Evolutionary conservation across 2,888 invertebrate genomes (phyloP).

Genomic region (Drosophila maculinotata): DNA sequence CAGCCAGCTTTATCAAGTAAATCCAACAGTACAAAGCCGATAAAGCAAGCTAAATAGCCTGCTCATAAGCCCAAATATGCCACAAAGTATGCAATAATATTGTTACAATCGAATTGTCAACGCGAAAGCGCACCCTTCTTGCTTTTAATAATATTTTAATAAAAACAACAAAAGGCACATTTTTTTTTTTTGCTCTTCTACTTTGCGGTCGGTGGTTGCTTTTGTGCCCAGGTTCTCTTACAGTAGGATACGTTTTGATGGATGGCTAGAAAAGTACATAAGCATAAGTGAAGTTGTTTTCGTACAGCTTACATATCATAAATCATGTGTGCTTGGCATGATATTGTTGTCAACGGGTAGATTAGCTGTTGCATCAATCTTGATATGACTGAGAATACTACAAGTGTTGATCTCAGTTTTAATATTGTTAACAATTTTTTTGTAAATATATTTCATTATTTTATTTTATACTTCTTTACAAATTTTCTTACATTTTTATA

Average conservation of each 20-base stretch:
- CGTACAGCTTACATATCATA: constrained; percentile 55
- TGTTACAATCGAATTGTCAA: constrained; percentile 66
- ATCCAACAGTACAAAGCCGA: constrained; percentile 57
- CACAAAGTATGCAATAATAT: constrained; percentile 64
- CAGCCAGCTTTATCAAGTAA: constrained; percentile 62
- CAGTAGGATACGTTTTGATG: constrained; percentile 60
- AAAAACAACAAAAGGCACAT: constrained; percentile 52
- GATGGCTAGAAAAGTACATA: constrained; percentile 42
- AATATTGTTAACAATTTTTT: not conserved
- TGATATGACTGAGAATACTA: not conserved
- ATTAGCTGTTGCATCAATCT: not conserved
- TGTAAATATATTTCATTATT: not conserved
- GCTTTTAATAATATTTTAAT: constrained; percentile 70
- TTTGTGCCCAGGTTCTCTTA: constrained; percentile 33
- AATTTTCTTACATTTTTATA: no score
- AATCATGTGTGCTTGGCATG: constrained; percentile 53
- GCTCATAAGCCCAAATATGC: constrained; percentile 51
- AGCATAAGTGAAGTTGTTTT: constrained; percentile 51
- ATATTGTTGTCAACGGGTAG: constrained; percentile 7
- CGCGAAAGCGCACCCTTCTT: constrained; percentile 17
- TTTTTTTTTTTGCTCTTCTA: constrained; percentile 30
- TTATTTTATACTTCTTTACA: not conserved
- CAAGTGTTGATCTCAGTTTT: not conserved
- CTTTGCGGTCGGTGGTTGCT: constrained; percentile 46
- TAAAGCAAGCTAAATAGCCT: constrained; percentile 45